Base-by-base conservation (phyloP, 2,888 invertebrate species). In the Morpho deidamia region DNA sequence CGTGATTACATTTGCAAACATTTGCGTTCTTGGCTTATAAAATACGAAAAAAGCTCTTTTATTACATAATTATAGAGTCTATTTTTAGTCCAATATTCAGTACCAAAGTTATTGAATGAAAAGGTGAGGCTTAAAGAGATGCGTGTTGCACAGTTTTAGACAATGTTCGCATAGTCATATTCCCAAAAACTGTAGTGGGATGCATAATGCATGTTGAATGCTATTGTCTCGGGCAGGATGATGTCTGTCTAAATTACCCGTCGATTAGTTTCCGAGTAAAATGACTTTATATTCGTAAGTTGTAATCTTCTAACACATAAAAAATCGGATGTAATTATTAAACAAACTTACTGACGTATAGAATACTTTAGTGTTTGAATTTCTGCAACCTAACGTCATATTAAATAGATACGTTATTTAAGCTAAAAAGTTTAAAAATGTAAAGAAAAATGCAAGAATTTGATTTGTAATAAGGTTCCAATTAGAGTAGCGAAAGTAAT, bases 211-310 rank as follows among this genome's bases (percentile, higher is more conserved):
- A 78, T 73, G 64, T 56, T 53, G 39, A 56, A 51, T 39, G 56
- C 63, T 58, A 69, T 73, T 73, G 72, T 76, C 64, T 64, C 52
- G 42, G 48, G 65, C 63, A 63, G 64, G 62, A 77, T 79, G 83
- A 83, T 80, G 78, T 80, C 68, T 78, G 78, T 76, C 82, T 76
- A 86, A 86, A 86, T 86, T 85, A 75, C 70, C 56, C 67, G 68
- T 32, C 82, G 81, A 86, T 86, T 87, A 87, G 77, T 76, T 86
- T 86, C 87, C 66, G 48, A 67, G 83, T 77, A 85, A 74, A 60
- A 56, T 60, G 57, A 66, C 76, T 76, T 66, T 55, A 70, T 68
- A 71, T 71, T 68, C 69, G 56, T 58, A 51, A 58, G 60, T 53
- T 60, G 53, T 48, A 50, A 56, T 45, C 56, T 58, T 60, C 52